These are phyloP conservation scores for Dryocosmus kuriphilus DNA, from an alignment of 2,888 invertebrate genomes.

Conservation along the genomic window DNA sequence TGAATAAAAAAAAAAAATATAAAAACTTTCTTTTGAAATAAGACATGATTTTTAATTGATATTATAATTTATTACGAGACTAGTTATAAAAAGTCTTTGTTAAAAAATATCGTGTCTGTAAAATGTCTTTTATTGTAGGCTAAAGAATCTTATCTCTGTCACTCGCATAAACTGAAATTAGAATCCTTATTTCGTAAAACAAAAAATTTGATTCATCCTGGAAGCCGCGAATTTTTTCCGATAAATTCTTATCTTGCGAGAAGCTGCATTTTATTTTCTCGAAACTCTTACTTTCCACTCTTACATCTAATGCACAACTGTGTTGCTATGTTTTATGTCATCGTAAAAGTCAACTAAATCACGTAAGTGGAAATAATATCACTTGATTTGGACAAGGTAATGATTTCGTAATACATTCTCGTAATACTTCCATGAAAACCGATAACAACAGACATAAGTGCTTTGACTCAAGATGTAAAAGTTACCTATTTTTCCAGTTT, in stretches of 20 bases:
- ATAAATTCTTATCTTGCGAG: background rate
- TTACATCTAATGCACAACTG: background rate
- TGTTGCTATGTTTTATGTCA: background rate
- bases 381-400: background rate
- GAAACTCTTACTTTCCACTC: constrained; percentile 1
- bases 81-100: no score
- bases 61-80: no score
- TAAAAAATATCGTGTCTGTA: background rate
- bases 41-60: background rate
- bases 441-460: no score
- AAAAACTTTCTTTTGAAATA: background rate
- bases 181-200: background rate
- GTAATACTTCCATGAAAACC: background rate
- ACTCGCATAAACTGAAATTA: background rate
- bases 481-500: no score
- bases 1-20: background rate
- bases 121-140: background rate
- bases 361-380: background rate
- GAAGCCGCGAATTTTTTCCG: background rate
- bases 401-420: no score
- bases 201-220: background rate
- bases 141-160: no score
- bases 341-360: background rate
- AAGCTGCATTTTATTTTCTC: background rate
- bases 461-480: no score